A percentile compares a stretch with the other conserved stretches of the same genome.
Evolutionary conservation across 1,140 invertebrate genomes (phyloP).

Genomic region (Atopsyche davidsoni): DNA sequence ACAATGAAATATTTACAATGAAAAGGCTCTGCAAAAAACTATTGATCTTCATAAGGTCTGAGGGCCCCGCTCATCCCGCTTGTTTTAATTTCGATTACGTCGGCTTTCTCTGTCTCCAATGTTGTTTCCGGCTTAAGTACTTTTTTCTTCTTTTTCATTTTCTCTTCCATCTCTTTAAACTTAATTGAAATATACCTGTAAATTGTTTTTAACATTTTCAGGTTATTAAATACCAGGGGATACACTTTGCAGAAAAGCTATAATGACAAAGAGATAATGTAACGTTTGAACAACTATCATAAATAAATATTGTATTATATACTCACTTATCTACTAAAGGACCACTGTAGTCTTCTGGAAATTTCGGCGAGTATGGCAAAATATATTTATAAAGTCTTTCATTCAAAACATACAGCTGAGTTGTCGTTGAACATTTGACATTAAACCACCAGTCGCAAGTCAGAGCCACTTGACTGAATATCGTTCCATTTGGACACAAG

Average conservation of each 20-base stretch:
- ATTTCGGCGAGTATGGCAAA: conserved; percentile 74
- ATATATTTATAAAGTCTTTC: conserved; percentile 85
- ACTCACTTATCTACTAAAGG: conserved; percentile 72
- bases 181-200: conserved; percentile 70
- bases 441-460: conserved; percentile 94
- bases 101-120: conserved; percentile 21
- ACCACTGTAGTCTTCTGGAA: conserved; percentile 80
- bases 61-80: conserved; percentile 27
- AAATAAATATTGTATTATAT: conserved; percentile 6
- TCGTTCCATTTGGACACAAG: conserved; percentile 84
- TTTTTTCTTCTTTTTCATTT: conserved; percentile 52
- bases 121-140: conserved; percentile 33
- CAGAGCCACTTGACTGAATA: conserved; percentile 79
- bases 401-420: conserved; percentile 80
- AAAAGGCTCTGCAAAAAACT: too few species aligned
- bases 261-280: too few species aligned
- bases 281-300: neutral
- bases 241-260: too few species aligned
- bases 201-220: conserved; percentile 17
- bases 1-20: too few species aligned
- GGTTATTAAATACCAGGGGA: too few species aligned
- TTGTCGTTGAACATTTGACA: conserved; percentile 72
- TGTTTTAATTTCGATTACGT: conserved; percentile 28
- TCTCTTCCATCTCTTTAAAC: conserved; percentile 77
- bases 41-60: conserved; percentile 20